Evolutionary conservation across 2,113 vertebrate species (phyloP), one percentile per base, ranked within the genome.

Genomic region (Grallaria varia): DNA sequence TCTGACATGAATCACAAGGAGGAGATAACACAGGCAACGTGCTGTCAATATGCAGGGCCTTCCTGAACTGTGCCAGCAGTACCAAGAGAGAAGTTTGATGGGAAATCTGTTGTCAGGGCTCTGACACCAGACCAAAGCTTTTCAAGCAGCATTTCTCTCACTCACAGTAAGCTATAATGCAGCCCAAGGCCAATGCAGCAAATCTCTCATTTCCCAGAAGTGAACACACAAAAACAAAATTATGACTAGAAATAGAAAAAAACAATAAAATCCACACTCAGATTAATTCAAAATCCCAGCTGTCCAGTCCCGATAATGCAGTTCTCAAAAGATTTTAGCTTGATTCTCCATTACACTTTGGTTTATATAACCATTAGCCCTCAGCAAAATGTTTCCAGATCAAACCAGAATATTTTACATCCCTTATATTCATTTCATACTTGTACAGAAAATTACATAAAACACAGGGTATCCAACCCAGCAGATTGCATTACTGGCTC

Each of bases 321-420:
- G 23, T 60, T 90, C 79, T 86, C 81, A 76, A 76, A 95, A 92
- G 64, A 60, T 78, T 90, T 95, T 68, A 88, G 88, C 60, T 92
- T 28, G 50, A 68, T 53, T 95, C 73, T 87, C 90, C 24, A 30
- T 84, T 93, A 89, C 81, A 22, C 74, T 93, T 60, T 14, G 71
- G 77, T 92, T 96, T 95, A 89, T 27, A 56, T 89, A 91, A 94
- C 77, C 93, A 92, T 84, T 92, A 92, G 91, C 90, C 44, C 60
- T 1, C 68, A 72, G 88, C 90, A 96, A 93, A 97, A 95, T 19
- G 79, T 37, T 95, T 92, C 93, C 93, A 95, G 92, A 84, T 81
- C 83, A 68, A 60, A 78, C 20, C 79, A 78, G 95, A 52, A 1
- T 63, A 75, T 84, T 93, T 93, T 84, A 92, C 47, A 64, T 71